A percentile compares a stretch with the other conserved stretches of the same genome.
phyloP scores from a whole-genome alignment of 2,888 invertebrate genomes.

The Hydraecia micacea region DNA sequence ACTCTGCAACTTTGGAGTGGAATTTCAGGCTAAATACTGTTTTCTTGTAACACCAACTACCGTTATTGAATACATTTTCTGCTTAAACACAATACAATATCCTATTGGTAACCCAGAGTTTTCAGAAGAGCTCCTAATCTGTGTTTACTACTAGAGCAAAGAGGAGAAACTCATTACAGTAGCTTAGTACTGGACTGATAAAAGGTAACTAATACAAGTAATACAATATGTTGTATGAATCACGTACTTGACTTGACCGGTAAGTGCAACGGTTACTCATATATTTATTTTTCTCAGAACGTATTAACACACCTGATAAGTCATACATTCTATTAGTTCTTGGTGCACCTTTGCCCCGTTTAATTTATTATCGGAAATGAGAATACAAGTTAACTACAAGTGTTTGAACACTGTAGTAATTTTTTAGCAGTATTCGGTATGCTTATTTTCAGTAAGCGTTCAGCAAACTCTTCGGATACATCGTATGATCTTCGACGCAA shows the following conservation, averaged over 20 bases:
- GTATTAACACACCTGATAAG: slow-evolving; percentile 48
- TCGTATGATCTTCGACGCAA: not conserved
- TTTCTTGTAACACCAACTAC: not conserved
- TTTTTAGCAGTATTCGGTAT: not conserved
- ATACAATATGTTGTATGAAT: slow-evolving; percentile 53
- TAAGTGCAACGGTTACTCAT: slow-evolving; percentile 52
- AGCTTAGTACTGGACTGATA: slow-evolving; percentile 49
- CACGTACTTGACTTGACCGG: slow-evolving; percentile 46
- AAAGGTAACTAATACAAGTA: slow-evolving; percentile 52
- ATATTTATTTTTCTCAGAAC: slow-evolving; percentile 56
- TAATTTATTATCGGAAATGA: slow-evolving; percentile 31
- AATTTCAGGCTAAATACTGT: not conserved
- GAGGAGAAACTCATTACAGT: slow-evolving; percentile 49
- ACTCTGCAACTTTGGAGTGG: not conserved
- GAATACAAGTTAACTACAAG: not conserved
- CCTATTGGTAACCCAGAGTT: slow-evolving; percentile 7
- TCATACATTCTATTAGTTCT: slow-evolving; percentile 35
- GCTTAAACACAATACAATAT: slow-evolving; percentile 1
- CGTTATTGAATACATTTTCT: not conserved
- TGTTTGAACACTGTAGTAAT: not conserved
- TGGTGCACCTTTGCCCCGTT: slow-evolving; percentile 18
- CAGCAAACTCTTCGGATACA: not conserved
- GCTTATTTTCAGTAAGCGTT: not conserved
- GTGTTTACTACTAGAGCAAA: slow-evolving; percentile 29
- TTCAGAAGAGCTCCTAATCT: slow-evolving; percentile 37